Evolutionary conservation across 53 echinoderm and acorn worm species (phyloP).

Genomic region (Paelopatides confundens): DNA sequence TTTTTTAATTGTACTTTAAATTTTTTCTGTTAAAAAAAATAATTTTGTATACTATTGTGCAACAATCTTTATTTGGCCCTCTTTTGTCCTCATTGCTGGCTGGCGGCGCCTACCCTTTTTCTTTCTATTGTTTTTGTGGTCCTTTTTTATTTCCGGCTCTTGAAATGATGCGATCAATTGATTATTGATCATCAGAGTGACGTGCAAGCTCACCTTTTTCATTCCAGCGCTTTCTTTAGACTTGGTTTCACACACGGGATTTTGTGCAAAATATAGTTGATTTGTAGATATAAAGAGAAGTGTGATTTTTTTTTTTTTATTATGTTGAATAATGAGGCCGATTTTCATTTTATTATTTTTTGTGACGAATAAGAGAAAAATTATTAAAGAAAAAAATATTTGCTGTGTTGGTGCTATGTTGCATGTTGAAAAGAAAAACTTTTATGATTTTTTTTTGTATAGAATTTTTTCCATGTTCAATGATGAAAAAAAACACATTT

Average conservation of each 20-base stretch:
- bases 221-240: conserved; percentile 47
- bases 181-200: conserved; percentile 18
- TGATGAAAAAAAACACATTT: not conserved
- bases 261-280: conserved; percentile 20
- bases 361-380: not conserved
- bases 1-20: not conserved
- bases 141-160: not conserved
- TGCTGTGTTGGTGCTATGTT: conserved; percentile 46
- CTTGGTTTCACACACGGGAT: conserved; percentile 37
- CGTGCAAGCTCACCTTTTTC: conserved; percentile 44
- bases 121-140: not conserved
- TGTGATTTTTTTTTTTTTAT: not conserved
- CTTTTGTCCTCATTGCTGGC: not conserved
- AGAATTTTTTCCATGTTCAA: not conserved
- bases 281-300: not conserved
- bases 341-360: not conserved
- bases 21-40: not conserved
- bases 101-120: no score
- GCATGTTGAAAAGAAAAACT: not conserved
- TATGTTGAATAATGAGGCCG: not conserved
- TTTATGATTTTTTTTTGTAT: not conserved
- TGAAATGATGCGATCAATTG: conserved; percentile 1
- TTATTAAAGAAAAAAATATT: not conserved
- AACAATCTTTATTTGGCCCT: not conserved
- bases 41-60: not conserved